Base-by-base conservation (phyloP, 2,113 vertebrate species). In the Lepisosteus oculatus region DNA sequence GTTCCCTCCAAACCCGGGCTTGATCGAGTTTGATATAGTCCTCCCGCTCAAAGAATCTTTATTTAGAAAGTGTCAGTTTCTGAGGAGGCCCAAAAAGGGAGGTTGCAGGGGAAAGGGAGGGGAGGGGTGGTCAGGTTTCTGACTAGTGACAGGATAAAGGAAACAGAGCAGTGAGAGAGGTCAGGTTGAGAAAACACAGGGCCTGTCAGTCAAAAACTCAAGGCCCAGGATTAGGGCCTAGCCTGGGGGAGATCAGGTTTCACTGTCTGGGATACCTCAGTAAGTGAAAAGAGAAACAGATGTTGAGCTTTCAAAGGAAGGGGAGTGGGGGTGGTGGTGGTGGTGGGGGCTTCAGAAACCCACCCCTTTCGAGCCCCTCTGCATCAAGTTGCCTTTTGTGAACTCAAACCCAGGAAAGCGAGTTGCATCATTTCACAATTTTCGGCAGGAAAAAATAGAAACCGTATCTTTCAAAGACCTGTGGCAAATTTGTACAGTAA, bases 271-370 rank as follows among this genome's bases (percentile, higher is more conserved):
- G 74, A 79, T 72, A 76, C 78, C 74, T 76, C 78, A 69, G 70
- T 71, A 64, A 68, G 69, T 69, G 65, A 79, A 79, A 79, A 76
- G 74, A 76, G 69, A 76, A 74, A 74, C 77, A 79, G 77, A 76
- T 79, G 77, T 79, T 72, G 65, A 61, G 63, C 45, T 68, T 61
- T 44, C 72, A 63, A 42, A 64, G 59, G 11, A 64, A 42, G 8
- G 71, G 65, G 64, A 29, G 68, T 41, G 15, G 15, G 45, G 67
- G 66, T 0, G 62, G 15, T 12, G 61, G 12, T 11, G 29, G 14
- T 2, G 17, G 6, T 3, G 42, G 47, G 47, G 47, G 47, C 4
- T 51, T 59, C 14, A 4, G n/a, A 59, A 59, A 59, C 4, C 12
- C 56, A 59, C 4, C 3, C 56, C 11, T 13, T 59, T 59, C 56